Base-by-base conservation (phyloP, 2,888 invertebrate species). In the Pollenia labialis region DNA sequence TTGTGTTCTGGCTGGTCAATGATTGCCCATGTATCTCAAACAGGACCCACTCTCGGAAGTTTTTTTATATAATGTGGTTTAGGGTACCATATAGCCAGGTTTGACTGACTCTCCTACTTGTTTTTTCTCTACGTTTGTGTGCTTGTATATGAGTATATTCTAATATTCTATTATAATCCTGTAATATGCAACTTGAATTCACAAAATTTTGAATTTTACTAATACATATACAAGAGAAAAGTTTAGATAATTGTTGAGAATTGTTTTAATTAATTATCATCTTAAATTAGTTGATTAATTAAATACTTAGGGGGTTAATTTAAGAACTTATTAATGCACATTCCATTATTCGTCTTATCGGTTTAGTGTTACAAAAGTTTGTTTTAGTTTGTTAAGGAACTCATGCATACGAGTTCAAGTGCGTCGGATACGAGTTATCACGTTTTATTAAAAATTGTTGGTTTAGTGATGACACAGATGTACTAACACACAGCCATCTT, bases 181-280 rank as follows among this genome's bases (percentile, higher is more conserved):
- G n/a, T 32, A 18, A 46, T 66, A 56, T 11, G 11, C 16, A 46
- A 12, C 23, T 46, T 66, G 11, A 54, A 23, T 48, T 48, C 48
- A 40, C 14, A 18, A 40, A 42, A 11, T 68, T 16, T 14, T 69
- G 42, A 40, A 11, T 69, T 44, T 42, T 11, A 23, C 18, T 50
- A 54, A 14, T 16, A 11, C 6, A 1, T 44, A 3, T 2, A 2
- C 23, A 79, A 50, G 12, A 52, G 42, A 60, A 44, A 50, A 23
- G 44, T 69, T 71, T 50, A 16, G 7, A 16, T 62, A 16, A 71
- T 60, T 52, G 42, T 60, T 42, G 23, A 50, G 60, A 50, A 23
- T 60, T 79, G 79, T 69, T 79, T 52, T 79, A 69, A 79, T 60
- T 52, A 60, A 60, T 52, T 52, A 62, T 71, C 52, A 23, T 32